A percentile compares a stretch with the other conserved stretches of the same genome.
Conservation (phyloP, 2,797 vertebrate genomes). For the Pogonophryne albipinna region DNA sequence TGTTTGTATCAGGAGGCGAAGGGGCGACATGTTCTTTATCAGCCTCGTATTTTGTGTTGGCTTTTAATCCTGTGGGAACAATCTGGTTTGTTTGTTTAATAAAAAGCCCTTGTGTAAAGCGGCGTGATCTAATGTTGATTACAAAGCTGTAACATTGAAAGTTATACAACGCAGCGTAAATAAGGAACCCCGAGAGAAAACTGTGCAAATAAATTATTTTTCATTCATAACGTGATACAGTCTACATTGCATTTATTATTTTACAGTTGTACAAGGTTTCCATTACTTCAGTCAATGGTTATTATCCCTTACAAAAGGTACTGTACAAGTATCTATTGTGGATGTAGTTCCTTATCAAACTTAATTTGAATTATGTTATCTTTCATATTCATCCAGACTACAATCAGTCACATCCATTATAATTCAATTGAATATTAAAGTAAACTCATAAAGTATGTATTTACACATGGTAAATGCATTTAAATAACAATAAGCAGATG, state of each 20-base stretch:
- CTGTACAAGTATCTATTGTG: not conserved
- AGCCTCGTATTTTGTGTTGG: slow-evolving; percentile 13
- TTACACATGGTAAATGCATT: not conserved
- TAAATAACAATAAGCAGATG: not conserved
- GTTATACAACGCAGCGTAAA: not conserved
- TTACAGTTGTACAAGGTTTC: too few relatives aligned
- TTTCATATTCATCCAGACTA: not conserved
- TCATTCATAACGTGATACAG: slow-evolving; percentile 1
- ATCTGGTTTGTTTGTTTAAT: slow-evolving; percentile 36
- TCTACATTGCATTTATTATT: not conserved
- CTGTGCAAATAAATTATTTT: not conserved
- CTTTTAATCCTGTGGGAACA: slow-evolving; percentile 38
- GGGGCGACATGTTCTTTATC: slow-evolving; percentile 36
- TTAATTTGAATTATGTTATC: not conserved
- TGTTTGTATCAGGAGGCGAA: slow-evolving; percentile 22
- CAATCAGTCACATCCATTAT: not conserved
- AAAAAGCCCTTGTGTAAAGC: slow-evolving; percentile 40
- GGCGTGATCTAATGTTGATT: slow-evolving; percentile 38
- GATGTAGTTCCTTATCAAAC: slow-evolving; percentile 1
- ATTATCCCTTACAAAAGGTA: not conserved
- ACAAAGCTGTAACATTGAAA: slow-evolving; percentile 24
- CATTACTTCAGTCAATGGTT: not conserved
- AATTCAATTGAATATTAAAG: not conserved
- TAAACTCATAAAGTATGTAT: not conserved
- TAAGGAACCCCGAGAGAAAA: slow-evolving; percentile 2